Conservation (phyloP, 2,888 invertebrate species). For the Cheilosia scutellata region DNA sequence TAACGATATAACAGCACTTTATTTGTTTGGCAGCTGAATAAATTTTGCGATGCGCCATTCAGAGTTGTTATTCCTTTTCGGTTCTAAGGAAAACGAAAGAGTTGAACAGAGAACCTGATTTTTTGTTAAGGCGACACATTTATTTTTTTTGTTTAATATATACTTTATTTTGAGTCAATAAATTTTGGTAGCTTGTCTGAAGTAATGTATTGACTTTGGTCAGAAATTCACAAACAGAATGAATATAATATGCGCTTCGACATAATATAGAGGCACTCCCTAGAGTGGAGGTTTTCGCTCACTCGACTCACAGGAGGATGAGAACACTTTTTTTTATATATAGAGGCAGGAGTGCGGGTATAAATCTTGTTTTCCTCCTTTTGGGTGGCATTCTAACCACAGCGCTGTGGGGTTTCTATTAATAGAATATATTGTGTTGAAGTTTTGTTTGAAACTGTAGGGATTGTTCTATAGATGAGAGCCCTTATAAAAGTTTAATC, state of each 20-base stretch:
- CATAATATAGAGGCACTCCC: background rate
- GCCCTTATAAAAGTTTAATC: too few species aligned
- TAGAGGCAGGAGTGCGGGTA: background rate
- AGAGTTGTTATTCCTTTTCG: constrained; percentile 15
- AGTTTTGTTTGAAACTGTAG: background rate
- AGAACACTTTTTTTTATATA: background rate
- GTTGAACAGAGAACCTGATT: constrained; percentile 57
- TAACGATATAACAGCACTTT: constrained; percentile 9
- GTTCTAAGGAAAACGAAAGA: constrained; percentile 54
- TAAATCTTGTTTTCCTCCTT: constrained; percentile 22
- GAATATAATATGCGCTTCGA: background rate
- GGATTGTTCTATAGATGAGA: background rate
- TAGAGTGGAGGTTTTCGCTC: constrained; percentile 5
- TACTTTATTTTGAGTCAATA: background rate
- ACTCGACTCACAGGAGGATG: background rate
- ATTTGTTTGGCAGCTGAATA: constrained; percentile 15
- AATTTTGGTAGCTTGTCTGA: background rate
- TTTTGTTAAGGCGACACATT: background rate
- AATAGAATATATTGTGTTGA: background rate
- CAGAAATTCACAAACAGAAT: background rate
- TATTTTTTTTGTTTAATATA: background rate
- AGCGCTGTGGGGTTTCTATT: constrained; percentile 15
- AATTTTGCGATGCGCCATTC: constrained; percentile 59
- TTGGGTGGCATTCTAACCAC: constrained; percentile 25
- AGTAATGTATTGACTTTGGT: background rate